phyloP scores from a whole-genome alignment of 2,113 vertebrate genomes.

The Callithrix jacchus region DNA sequence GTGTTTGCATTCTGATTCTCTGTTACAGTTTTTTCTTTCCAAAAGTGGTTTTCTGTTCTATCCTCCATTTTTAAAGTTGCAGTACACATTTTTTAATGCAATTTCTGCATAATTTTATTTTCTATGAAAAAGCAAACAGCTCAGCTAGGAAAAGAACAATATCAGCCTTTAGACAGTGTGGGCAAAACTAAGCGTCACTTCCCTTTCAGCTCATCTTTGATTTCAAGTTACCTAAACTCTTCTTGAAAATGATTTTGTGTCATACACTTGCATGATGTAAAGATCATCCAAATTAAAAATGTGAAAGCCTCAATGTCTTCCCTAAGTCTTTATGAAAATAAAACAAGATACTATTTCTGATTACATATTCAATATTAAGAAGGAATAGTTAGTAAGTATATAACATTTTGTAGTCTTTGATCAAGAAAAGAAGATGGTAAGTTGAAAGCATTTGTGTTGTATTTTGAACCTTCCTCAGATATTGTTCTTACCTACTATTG shows the following conservation, averaged over 20 bases:
- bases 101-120: conserved; percentile 43
- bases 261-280: neutral
- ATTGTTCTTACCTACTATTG: neutral
- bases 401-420: neutral
- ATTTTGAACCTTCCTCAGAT: neutral
- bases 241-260: neutral
- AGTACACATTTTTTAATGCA: neutral
- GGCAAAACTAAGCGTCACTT: neutral
- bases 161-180: neutral
- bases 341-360: neutral
- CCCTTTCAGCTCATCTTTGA: neutral
- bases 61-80: neutral
- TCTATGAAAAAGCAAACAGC: neutral
- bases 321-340: neutral
- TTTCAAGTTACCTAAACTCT: neutral
- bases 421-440: neutral
- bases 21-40: conserved; percentile 8
- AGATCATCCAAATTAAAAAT: neutral
- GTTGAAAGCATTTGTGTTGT: neutral
- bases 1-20: neutral
- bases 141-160: neutral
- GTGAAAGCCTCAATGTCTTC: neutral
- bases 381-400: neutral
- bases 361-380: conserved; percentile 6
- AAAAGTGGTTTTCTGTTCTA: neutral